Conservation (phyloP, 2,888 invertebrate species). For the Dicyrtomina minuta region DNA sequence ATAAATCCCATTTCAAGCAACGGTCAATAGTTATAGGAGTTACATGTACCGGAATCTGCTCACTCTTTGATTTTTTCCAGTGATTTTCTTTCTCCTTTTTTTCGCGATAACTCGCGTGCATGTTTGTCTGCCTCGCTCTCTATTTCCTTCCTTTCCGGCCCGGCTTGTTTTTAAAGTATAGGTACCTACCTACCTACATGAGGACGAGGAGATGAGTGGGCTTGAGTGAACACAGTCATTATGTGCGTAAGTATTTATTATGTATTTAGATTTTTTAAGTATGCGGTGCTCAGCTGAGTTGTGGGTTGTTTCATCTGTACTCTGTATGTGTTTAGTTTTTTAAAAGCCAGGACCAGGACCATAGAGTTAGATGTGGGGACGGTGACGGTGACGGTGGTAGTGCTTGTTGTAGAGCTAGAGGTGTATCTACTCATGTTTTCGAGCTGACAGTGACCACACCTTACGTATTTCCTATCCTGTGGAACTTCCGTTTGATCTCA, state of each 20-base stretch:
- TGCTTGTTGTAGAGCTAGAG: not conserved
- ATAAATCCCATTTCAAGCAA: too few relatives aligned
- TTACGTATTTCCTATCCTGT: conserved; percentile 34
- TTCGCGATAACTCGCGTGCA: conserved; percentile 10
- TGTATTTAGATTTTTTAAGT: conserved; percentile 11
- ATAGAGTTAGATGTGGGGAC: not conserved
- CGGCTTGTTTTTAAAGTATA: not conserved
- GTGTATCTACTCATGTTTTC: conserved; percentile 2
- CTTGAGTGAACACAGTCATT: conserved; percentile 20
- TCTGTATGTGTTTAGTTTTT: not conserved
- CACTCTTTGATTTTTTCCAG: conserved; percentile 25
- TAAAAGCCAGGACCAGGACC: not conserved
- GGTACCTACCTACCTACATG: too few relatives aligned
- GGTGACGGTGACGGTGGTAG: too few relatives aligned
- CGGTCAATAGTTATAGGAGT: too few relatives aligned
- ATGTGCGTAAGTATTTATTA: conserved; percentile 15
- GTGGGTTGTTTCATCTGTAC: conserved; percentile 8
- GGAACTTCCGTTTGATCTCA: conserved; percentile 33
- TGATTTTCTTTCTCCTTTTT: conserved; percentile 28
- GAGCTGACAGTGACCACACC: conserved; percentile 33
- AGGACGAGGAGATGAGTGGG: not conserved
- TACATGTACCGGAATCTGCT: conserved; percentile 17
- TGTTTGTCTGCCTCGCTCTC: not conserved
- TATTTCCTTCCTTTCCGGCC: conserved; percentile 25
- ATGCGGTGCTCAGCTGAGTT: not conserved